Conservation (phyloP, 1,140 invertebrate species). For the Euborellia annulipes region DNA sequence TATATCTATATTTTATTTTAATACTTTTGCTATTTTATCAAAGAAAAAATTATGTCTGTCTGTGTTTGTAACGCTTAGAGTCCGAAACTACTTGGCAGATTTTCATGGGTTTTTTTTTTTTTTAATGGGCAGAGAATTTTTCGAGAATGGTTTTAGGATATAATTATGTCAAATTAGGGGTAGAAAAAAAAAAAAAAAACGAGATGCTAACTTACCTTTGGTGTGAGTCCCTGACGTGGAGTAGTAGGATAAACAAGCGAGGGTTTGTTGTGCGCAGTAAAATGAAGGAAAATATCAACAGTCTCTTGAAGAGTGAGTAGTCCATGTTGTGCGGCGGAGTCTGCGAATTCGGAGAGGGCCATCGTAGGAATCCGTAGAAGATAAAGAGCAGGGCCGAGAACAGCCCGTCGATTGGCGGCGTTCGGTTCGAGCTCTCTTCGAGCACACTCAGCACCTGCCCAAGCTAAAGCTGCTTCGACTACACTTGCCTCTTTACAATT, state of each 20-base stretch:
- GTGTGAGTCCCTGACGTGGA: constrained; percentile 66
- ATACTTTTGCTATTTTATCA: too few species aligned
- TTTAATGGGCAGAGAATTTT: too few species aligned
- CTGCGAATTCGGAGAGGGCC: constrained; percentile 80
- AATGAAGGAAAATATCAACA: constrained; percentile 82
- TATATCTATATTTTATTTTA: too few species aligned
- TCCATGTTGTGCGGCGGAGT: constrained; percentile 74
- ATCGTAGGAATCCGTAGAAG: constrained; percentile 79
- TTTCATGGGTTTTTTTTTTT: too few species aligned
- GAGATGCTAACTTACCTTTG: constrained; percentile 60
- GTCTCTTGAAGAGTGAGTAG: constrained; percentile 79
- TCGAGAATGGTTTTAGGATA: too few species aligned
- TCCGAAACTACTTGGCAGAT: too few species aligned
- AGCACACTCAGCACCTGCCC: constrained; percentile 72
- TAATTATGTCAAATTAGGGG: too few species aligned
- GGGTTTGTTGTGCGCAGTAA: constrained; percentile 70
- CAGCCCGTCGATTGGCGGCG: constrained; percentile 29
- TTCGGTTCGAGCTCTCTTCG: constrained; percentile 62
- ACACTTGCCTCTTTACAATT: constrained; percentile 83
- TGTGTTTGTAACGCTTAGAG: too few species aligned
- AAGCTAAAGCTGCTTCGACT: constrained; percentile 76
- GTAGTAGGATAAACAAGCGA: constrained; percentile 63
- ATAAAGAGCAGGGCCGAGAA: constrained; percentile 63
- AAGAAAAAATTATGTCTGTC: too few species aligned
- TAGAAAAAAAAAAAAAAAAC: too few species aligned